phyloP scores from a whole-genome alignment of 2,113 vertebrate genomes.

The Scytalopus superciliaris region DNA sequence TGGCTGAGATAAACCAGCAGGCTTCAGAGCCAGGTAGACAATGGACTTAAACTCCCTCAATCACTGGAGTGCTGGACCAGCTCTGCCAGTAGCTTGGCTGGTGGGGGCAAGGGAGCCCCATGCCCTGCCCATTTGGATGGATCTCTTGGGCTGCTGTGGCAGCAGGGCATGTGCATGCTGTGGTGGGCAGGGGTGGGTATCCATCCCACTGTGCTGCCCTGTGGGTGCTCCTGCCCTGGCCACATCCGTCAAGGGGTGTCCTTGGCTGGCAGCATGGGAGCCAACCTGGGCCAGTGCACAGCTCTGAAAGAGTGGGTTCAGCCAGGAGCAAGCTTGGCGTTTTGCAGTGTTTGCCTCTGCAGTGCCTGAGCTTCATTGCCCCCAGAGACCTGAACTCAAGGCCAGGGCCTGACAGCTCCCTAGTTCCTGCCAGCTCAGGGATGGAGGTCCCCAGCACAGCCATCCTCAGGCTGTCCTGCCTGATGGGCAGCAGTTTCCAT shows the following conservation, averaged over 20 bases:
- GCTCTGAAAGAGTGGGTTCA: background rate
- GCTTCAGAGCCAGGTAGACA: conserved; percentile 78
- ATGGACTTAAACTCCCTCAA: fast-evolving
- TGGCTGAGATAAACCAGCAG: conserved; percentile 79
- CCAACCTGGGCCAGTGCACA: fast-evolving
- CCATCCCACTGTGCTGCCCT: fast-evolving
- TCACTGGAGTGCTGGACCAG: fast-evolving
- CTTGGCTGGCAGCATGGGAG: background rate
- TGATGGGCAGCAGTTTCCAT: background rate
- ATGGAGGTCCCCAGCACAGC: fast-evolving
- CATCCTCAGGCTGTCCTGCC: background rate
- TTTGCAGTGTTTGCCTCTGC: background rate
- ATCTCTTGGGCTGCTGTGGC: background rate
- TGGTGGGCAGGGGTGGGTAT: background rate
- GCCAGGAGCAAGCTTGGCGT: background rate
- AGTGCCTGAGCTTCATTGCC: background rate
- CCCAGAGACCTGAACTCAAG: fast-evolving
- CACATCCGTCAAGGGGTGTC: fast-evolving
- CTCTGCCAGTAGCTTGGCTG: background rate
- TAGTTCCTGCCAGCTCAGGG: background rate
- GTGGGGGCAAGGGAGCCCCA: background rate
- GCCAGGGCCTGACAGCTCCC: background rate
- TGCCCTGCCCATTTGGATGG: background rate
- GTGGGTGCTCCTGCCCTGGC: background rate
- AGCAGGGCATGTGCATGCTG: fast-evolving